A percentile compares a stretch with the other conserved stretches of the same genome.
Evolutionary conservation across 2,113 vertebrate genomes (phyloP).

Genomic region (Rhynchopsitta pachyrhyncha): DNA sequence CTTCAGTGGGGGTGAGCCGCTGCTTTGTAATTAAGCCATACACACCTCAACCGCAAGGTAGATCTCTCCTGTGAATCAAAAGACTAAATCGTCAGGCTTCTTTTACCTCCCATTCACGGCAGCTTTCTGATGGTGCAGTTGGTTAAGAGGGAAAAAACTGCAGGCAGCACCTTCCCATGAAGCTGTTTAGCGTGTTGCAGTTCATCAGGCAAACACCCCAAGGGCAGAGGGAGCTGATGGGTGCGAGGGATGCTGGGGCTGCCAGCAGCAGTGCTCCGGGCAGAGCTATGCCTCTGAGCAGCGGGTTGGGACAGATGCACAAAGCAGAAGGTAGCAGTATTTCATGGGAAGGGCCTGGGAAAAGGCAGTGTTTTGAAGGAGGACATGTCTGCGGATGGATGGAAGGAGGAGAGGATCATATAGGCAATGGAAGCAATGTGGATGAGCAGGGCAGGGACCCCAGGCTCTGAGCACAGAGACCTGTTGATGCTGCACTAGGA

Average conservation of each 20-base stretch:
- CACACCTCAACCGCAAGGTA: background rate
- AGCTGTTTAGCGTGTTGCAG: background rate
- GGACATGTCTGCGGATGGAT: fast-evolving
- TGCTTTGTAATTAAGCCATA: constrained; percentile 28
- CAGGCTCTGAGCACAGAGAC: background rate
- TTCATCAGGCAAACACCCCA: background rate
- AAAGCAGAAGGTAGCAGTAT: background rate
- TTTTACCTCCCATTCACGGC: background rate
- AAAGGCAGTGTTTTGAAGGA: background rate
- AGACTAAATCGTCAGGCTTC: background rate
- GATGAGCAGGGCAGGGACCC: background rate
- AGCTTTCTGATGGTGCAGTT: background rate
- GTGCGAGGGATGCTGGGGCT: background rate
- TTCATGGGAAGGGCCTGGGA: background rate
- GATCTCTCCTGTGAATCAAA: constrained; percentile 20
- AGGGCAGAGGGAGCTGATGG: background rate
- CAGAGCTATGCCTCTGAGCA: background rate
- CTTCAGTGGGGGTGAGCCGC: background rate
- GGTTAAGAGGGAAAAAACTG: background rate
- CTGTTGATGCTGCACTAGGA: background rate
- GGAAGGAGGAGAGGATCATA: background rate
- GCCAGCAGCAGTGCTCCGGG: background rate
- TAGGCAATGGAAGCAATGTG: fast-evolving
- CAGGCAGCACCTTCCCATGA: background rate
- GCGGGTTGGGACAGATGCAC: background rate